Base-by-base conservation (phyloP, 2,888 invertebrate genomes). In the Andrena camellia region DNA sequence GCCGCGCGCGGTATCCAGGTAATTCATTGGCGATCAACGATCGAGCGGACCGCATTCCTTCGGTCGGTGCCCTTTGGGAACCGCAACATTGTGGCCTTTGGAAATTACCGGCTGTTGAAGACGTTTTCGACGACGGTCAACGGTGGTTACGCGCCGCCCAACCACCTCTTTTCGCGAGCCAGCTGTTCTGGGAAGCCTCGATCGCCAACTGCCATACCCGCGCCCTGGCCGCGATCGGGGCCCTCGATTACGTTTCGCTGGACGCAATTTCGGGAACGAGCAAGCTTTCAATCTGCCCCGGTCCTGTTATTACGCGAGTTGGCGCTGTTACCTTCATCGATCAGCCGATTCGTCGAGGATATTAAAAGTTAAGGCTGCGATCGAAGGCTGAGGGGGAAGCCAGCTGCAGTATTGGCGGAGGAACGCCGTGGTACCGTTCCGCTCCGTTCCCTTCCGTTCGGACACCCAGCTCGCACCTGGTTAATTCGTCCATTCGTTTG, bases 91-190 rank as follows among this genome's bases (percentile, higher is more conserved):
- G 57, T 26, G 6, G 8, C 10, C 13, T 26, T 42, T 73, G 31
- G 20, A 75, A 57, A 64, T 66, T 74, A 10, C 64, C 57, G 63
- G 64, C 48, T 62, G 42, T n/a, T 29, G 13, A 54, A 68, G 6
- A 68, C 20, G 17, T 26, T 60, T 20, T 17, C 50, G 26, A 8
- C 20, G 20, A 60, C 7, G 33, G 26, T 4, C 60, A 52, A 20
- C 52, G 52, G 29, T n/a, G 66, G 48, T 66, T 29, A 29, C 42
- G 20, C 29, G 48, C 10, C n/a, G 48, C n/a, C n/a, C 29, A 29
- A 26, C 35, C 35, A 20, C 35, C 33, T 20, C 23, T 17, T 42
- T 42, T 33, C 54, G 68, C 23, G 4, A 13, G 57, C 23, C 68
- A 31, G 20, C 8, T 42, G 54, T 50, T 60, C 35, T 13, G n/a